A percentile compares a stretch with the other conserved stretches of the same genome.
These are phyloP conservation scores for Plecturocebus donacophilus DNA, from an alignment of 2,113 vertebrate genomes.

Conservation along the genomic window DNA sequence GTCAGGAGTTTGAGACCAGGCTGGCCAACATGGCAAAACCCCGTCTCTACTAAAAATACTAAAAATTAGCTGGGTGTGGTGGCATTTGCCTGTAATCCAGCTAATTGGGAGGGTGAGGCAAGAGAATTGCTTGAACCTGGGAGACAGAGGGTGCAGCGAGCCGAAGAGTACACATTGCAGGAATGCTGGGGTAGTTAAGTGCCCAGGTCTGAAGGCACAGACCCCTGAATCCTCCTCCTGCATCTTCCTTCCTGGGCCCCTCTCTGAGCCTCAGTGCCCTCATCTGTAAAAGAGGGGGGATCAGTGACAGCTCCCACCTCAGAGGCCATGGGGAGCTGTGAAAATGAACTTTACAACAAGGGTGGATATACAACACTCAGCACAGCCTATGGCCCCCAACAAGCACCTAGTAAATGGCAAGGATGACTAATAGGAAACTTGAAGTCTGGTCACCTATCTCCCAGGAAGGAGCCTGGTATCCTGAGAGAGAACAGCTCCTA, in stretches of 20 bases:
- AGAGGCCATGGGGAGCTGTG: no score
- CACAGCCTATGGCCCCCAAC: not conserved
- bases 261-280: not conserved
- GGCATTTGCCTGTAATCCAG: no score
- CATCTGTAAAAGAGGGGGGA: not conserved
- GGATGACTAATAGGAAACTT: not conserved
- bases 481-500: not conserved
- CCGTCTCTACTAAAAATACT: no score
- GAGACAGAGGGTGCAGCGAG: no score
- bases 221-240: not conserved
- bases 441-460: not conserved
- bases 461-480: not conserved
- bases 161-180: rapidly evolving
- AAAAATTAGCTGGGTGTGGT: no score
- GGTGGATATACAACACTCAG: no score
- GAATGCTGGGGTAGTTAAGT: not conserved
- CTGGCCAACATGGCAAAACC: no score
- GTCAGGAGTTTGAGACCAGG: no score
- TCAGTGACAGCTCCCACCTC: not conserved
- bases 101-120: no score
- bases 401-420: not conserved
- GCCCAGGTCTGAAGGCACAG: not conserved
- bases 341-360: not conserved
- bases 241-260: not conserved
- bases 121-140: no score